These are phyloP conservation scores for Terebella lapidaria DNA, from an alignment of 2,888 invertebrate species.

Conservation along the genomic window DNA sequence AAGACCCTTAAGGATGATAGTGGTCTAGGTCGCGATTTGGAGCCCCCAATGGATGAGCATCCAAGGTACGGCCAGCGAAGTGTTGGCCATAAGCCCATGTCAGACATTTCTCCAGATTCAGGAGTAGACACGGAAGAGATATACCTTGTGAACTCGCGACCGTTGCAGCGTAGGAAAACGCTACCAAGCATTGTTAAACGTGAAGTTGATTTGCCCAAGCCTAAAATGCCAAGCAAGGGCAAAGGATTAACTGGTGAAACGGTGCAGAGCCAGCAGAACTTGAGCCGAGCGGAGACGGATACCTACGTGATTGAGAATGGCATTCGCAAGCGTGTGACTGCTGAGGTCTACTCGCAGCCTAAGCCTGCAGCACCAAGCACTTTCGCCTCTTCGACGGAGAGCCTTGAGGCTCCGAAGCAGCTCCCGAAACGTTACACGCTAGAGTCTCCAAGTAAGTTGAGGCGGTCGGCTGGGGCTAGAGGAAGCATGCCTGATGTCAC, in stretches of 20 bases:
- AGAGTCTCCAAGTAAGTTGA: conserved; percentile 31
- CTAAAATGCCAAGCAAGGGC: not conserved
- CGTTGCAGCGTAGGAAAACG: conserved; percentile 41
- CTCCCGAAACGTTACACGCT: conserved; percentile 69
- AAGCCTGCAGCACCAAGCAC: conserved; percentile 1
- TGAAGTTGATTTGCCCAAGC: not conserved
- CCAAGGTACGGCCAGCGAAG: not conserved
- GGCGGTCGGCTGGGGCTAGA: conserved; percentile 26
- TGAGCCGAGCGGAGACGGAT: conserved; percentile 34
- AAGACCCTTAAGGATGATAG: conserved; percentile 35
- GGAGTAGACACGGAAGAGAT: conserved; percentile 35
- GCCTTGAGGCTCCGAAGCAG: conserved; percentile 55
- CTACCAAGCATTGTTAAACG: conserved; percentile 47
- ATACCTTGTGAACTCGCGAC: conserved; percentile 3
- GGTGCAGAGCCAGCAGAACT: conserved; percentile 14
- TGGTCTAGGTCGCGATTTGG: conserved; percentile 37
- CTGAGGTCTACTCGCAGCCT: conserved; percentile 31
- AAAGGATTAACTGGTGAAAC: not conserved
- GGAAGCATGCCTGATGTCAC: conserved; percentile 87
- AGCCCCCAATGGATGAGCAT: not conserved
- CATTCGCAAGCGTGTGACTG: conserved; percentile 46
- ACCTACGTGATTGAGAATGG: conserved; percentile 51
- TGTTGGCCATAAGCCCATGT: not conserved
- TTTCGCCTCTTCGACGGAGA: conserved; percentile 3
- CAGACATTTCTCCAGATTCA: conserved; percentile 45